Percentiles rank a stretch among this genome's conserved stretches.
These are phyloP conservation scores for Melikaiella ostensackeni DNA, from an alignment of 2,888 invertebrate genomes.

Conservation along the genomic window DNA sequence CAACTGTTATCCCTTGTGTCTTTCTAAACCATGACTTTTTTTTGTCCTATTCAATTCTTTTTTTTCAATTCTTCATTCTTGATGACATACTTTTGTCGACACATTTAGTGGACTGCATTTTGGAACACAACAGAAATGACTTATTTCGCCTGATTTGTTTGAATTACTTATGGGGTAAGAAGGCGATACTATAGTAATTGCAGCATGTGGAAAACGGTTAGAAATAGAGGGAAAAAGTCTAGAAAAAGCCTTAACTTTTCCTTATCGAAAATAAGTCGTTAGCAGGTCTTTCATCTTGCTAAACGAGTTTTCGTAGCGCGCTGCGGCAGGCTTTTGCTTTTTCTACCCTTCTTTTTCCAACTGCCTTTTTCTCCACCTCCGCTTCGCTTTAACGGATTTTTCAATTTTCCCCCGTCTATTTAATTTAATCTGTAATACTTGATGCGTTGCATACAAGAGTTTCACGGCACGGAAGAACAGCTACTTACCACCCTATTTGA, in stretches of 20 bases:
- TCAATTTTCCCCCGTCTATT: conserved; percentile 72
- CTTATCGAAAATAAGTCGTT: conserved; percentile 78
- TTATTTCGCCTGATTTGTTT: background rate
- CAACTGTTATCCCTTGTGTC: conserved; percentile 70
- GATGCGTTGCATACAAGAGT: conserved; percentile 25
- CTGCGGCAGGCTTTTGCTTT: conserved; percentile 64
- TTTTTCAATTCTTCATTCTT: background rate
- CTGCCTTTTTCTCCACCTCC: conserved; percentile 54
- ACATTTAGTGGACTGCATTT: too few species aligned
- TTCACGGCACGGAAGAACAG: conserved; percentile 28
- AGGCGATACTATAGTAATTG: background rate
- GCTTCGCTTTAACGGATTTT: conserved; percentile 76
- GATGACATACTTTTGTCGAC: too few species aligned
- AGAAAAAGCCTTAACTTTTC: conserved; percentile 75
- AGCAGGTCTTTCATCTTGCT: conserved; percentile 76
- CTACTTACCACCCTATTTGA: conserved; percentile 15
- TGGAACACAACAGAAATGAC: background rate
- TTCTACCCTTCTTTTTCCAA: conserved; percentile 48
- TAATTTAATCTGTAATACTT: conserved; percentile 69
- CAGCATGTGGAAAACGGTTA: conserved; percentile 23
- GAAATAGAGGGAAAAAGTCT: conserved; percentile 34
- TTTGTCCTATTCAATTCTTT: background rate
- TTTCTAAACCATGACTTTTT: background rate
- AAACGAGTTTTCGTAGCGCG: conserved; percentile 76
- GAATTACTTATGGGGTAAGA: background rate